Conservation (phyloP, 1,140 invertebrate species). For the Mamestra configurata region DNA sequence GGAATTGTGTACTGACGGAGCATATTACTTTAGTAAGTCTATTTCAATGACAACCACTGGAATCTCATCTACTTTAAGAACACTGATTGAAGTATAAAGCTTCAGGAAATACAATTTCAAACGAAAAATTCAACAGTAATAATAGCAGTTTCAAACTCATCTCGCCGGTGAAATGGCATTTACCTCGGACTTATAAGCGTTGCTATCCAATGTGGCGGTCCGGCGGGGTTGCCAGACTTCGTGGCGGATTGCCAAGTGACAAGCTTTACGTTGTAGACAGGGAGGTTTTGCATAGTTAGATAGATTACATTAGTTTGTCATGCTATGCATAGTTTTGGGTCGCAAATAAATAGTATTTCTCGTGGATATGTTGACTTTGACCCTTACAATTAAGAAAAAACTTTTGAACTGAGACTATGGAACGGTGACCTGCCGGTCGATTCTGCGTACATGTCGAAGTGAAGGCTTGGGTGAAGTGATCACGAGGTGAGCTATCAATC, state of each 20-base stretch:
- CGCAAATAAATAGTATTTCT: neutral
- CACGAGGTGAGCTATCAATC: no score
- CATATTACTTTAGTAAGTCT: neutral
- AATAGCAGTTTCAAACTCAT: slow-evolving; percentile 39
- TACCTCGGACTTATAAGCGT: slow-evolving; percentile 28
- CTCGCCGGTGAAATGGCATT: slow-evolving; percentile 32
- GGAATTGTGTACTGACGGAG: no score
- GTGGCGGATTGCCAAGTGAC: slow-evolving; percentile 34
- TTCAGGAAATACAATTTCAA: slow-evolving; percentile 13
- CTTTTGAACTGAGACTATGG: no score
- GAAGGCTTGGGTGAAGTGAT: no score
- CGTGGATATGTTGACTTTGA: no score
- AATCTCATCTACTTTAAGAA: neutral
- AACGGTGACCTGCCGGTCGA: no score
- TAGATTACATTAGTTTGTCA: slow-evolving; percentile 19
- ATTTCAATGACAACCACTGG: neutral
- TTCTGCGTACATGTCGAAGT: no score
- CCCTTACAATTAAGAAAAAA: no score
- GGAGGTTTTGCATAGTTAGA: slow-evolving; percentile 16
- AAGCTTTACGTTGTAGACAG: neutral
- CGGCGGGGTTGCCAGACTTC: slow-evolving; percentile 16
- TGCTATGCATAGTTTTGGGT: neutral
- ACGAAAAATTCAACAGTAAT: slow-evolving; percentile 18
- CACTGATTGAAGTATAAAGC: slow-evolving; percentile 17
- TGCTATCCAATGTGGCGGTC: neutral